Base-by-base conservation (phyloP, 2,113 vertebrate genomes). In the Turdus rufiventris region DNA sequence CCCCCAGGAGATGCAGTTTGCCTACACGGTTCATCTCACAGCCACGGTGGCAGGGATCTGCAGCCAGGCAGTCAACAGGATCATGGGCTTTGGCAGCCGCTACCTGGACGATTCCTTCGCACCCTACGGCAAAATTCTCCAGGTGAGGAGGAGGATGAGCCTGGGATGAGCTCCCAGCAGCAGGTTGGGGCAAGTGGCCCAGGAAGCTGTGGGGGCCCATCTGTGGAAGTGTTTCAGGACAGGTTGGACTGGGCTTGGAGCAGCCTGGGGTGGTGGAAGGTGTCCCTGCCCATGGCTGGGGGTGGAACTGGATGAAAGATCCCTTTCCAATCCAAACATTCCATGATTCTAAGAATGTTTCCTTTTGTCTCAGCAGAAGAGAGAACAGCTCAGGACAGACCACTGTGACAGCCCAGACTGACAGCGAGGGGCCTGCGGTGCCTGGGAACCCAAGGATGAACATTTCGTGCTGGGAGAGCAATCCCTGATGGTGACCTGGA, bases 21-120 rank as follows among this genome's bases (percentile, higher is more conserved):
- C 98, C 26, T 98, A 98, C 33, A 95, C 98, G 0, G 96, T 98
- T 1, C 98, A 98, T 50, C 98, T 99, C n/a, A 98, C 98, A 0
- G 98, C 98, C 91, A 98, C 91, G 78, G 94, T 98, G 33, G 98
- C 98, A 0, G 95, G 96, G 9, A 98, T 98, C 65, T 98, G 98
- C 43, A 97, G 81, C 73, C 98, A 98, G 47, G 86, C 98, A 0
- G 76, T 98, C 8, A 97, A 98, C 36, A 97, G 98, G 88, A 97
- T 99, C 84, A 98, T 98, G 77, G 98, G 98, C 77, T 98, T 98
- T 1, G 98, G 98, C 15, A 97, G 95, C 29, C 97, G 97, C 10
- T 98, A 98, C 81, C 94, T 98, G 18, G 96, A 95, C 5, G 98
- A 98, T 38, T 96, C 97, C 4, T 98, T 98, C 7, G 84, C 91